These are phyloP conservation scores for Suricata suricatta DNA, from an alignment of 2,113 vertebrate genomes.

Conservation along the genomic window DNA sequence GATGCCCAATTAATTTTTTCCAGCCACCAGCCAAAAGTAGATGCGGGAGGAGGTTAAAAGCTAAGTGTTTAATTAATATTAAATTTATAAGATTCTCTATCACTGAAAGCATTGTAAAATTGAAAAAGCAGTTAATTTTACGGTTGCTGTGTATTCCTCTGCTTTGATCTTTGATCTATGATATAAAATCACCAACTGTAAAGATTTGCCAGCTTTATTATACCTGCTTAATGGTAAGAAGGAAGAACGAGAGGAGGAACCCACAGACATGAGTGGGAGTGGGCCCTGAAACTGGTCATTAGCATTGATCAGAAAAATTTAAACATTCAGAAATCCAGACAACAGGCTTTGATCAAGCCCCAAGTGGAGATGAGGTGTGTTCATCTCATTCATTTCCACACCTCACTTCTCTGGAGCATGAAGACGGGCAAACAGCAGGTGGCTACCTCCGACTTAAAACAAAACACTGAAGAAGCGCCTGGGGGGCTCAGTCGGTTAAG, in stretches of 20 bases:
- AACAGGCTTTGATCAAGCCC: not conserved
- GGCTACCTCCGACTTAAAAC: not conserved
- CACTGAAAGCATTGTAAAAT: conserved; percentile 89
- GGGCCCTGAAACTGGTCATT: not conserved
- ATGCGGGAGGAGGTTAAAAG: conserved; percentile 89
- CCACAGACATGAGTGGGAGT: not conserved
- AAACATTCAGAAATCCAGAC: not conserved
- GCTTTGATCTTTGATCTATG: conserved; percentile 88
- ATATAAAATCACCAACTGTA: conserved; percentile 82
- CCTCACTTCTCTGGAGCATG: not conserved
- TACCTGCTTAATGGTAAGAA: conserved; percentile 73
- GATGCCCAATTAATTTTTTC: conserved; percentile 88
- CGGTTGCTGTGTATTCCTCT: conserved; percentile 85
- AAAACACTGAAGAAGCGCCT: not conserved
- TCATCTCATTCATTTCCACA: fast-evolving
- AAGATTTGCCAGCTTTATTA: conserved; percentile 80
- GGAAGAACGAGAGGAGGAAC: not conserved
- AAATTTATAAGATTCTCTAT: conserved; percentile 91
- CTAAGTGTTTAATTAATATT: conserved; percentile 92
- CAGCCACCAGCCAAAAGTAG: conserved; percentile 88
- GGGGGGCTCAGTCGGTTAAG: no score
- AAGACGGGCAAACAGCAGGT: not conserved
- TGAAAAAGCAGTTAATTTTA: conserved; percentile 90
- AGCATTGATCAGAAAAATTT: not conserved
- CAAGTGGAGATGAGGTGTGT: fast-evolving